Evolutionary conservation across 2,888 invertebrate genomes (phyloP).

Genomic region (Pachymerium ferrugineum): DNA sequence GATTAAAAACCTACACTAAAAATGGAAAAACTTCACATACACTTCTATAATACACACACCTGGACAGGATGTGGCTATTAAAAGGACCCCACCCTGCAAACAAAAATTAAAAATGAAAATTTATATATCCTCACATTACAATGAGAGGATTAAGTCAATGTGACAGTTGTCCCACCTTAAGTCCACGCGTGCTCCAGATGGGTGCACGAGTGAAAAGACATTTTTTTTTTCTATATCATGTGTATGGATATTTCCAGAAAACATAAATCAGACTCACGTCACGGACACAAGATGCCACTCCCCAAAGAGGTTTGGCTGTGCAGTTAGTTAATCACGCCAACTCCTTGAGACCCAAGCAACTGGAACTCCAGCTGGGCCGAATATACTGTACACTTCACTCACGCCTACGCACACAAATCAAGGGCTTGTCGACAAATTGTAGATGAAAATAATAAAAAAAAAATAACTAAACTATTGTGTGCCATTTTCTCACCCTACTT

Average conservation of each 20-base stretch:
- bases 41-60: not conserved
- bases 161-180: not conserved
- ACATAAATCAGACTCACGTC: not conserved
- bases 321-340: constrained; percentile 7
- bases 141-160: not conserved
- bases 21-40: too few relatives aligned
- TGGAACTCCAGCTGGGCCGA: constrained; percentile 5
- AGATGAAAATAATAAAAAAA: too few relatives aligned
- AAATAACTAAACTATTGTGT: not conserved
- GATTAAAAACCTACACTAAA: too few relatives aligned
- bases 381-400: not conserved
- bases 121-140: not conserved
- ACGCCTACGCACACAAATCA: constrained; percentile 4
- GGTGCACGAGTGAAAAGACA: not conserved
- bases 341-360: not conserved
- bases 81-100: not conserved
- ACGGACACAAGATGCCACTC: not conserved
- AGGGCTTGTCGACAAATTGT: constrained; percentile 8
- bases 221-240: not conserved
- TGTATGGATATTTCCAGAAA: not conserved
- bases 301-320: not conserved
- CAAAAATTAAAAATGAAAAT: not conserved
- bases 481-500: constrained; percentile 6
- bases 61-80: not conserved
- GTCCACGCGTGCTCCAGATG: not conserved